phyloP scores from a whole-genome alignment of 2,888 invertebrate genomes.

The Theretra japonica region DNA sequence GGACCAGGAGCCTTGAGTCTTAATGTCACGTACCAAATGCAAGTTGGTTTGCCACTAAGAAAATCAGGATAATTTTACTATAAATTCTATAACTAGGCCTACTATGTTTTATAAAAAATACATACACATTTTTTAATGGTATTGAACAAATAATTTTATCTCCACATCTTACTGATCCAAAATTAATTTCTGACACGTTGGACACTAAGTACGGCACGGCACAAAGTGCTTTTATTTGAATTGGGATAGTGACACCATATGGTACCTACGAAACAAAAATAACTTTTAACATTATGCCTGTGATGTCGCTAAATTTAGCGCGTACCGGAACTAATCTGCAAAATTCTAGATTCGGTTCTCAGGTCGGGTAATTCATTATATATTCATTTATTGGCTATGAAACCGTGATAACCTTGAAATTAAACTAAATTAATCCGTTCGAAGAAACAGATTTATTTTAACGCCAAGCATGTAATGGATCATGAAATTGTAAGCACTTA shows the following conservation, averaged over 20 bases:
- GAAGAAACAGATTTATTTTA: too few relatives aligned
- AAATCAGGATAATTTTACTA: constrained; percentile 28
- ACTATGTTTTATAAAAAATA: constrained; percentile 34
- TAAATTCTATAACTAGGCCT: not conserved
- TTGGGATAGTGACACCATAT: constrained; percentile 85
- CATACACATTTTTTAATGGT: constrained; percentile 85
- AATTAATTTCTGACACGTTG: constrained; percentile 74
- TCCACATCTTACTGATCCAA: constrained; percentile 85
- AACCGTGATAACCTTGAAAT: too few relatives aligned
- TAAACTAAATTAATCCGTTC: too few relatives aligned
- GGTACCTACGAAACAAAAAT: constrained; percentile 68
- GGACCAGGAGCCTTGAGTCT: constrained; percentile 61
- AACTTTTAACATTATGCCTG: not conserved
- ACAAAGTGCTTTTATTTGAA: constrained; percentile 83
- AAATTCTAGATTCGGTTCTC: too few relatives aligned
- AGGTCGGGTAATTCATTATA: too few relatives aligned
- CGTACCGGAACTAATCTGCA: too few relatives aligned
- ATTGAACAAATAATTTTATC: constrained; percentile 82
- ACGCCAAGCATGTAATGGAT: too few relatives aligned
- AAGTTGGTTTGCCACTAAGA: constrained; percentile 83
- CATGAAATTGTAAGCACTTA: not conserved
- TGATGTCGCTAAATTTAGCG: not conserved
- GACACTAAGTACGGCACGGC: constrained; percentile 84
- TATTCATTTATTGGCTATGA: too few relatives aligned
- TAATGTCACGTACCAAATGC: constrained; percentile 82